A percentile compares a stretch with the other conserved stretches of the same genome.
phyloP scores from a whole-genome alignment of 2,888 invertebrate species.

The Conchocele bisecta region DNA sequence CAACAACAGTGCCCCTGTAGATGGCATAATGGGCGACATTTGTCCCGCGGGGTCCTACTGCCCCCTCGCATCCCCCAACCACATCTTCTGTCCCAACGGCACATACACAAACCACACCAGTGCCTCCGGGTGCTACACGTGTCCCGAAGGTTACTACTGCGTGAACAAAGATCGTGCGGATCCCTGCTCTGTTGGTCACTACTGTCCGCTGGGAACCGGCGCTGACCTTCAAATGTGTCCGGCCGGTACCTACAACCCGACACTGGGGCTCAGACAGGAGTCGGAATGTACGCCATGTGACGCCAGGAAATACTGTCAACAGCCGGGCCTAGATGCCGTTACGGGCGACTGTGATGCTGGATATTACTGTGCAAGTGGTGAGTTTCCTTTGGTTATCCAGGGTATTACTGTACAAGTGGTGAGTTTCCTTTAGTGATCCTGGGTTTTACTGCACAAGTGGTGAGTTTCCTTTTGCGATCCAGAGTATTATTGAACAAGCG shows the following conservation, averaged over 20 bases:
- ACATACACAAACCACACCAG: slow-evolving; percentile 81
- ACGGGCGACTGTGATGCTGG: slow-evolving; percentile 76
- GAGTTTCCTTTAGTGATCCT: too few relatives aligned
- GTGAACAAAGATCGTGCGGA: slow-evolving; percentile 77
- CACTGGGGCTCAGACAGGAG: slow-evolving; percentile 63
- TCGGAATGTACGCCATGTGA: slow-evolving; percentile 79
- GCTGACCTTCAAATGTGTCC: slow-evolving; percentile 79
- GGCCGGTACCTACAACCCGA: slow-evolving; percentile 78
- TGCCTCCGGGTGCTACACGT: slow-evolving; percentile 75
- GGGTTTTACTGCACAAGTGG: too few relatives aligned
- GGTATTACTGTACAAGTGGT: too few relatives aligned
- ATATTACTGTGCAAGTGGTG: slow-evolving; percentile 78
- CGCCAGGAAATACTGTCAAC: slow-evolving; percentile 78
- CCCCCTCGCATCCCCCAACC: slow-evolving; percentile 71
- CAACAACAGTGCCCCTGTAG: slow-evolving; percentile 69
- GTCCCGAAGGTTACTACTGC: slow-evolving; percentile 79
- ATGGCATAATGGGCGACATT: slow-evolving; percentile 76
- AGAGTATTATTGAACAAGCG: too few relatives aligned
- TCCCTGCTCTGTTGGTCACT: slow-evolving; percentile 74
- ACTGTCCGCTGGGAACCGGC: slow-evolving; percentile 78
- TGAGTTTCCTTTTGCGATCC: too few relatives aligned
- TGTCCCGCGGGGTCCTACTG: slow-evolving; percentile 79
- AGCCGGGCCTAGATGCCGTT: slow-evolving; percentile 65
- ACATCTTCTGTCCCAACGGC: slow-evolving; percentile 78
- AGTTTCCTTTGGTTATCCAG: too few relatives aligned